These are phyloP conservation scores for Umimayanthus kanabou DNA, from an alignment of 92 coral and sea anemone species.

Conservation along the genomic window DNA sequence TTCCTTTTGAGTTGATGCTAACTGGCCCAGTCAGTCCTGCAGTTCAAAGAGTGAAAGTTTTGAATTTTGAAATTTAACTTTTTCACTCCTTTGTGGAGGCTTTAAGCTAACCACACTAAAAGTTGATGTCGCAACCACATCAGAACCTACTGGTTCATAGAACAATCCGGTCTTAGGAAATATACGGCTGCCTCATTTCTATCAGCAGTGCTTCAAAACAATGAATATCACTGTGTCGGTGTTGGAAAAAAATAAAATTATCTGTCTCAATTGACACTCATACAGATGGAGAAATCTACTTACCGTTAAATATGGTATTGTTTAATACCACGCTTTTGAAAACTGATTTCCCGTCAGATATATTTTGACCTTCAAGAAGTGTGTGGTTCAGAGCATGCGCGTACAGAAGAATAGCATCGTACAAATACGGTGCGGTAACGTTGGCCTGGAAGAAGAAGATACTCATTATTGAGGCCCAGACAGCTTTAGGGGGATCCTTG, in stretches of 20 bases:
- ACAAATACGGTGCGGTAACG: constrained; percentile 67
- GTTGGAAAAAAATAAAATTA: too few species aligned
- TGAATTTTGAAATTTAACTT: too few species aligned
- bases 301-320: constrained; percentile 65
- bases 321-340: constrained; percentile 38
- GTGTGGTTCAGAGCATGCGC: constrained; percentile 76
- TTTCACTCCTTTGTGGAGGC: too few species aligned
- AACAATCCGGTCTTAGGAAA: too few species aligned
- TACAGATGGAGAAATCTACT: background rate
- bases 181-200: too few species aligned
- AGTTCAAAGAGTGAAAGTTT: background rate
- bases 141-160: too few species aligned
- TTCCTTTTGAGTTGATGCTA: constrained; percentile 30
- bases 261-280: background rate
- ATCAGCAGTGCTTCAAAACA: too few species aligned
- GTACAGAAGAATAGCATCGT: constrained; percentile 76
- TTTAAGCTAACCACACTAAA: too few species aligned
- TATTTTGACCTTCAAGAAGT: constrained; percentile 48
- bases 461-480: too few species aligned
- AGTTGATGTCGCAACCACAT: too few species aligned
- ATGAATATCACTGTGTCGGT: too few species aligned
- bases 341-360: constrained; percentile 53
- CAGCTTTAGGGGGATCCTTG: background rate
- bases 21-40: constrained; percentile 36
- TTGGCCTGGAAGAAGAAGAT: constrained; percentile 48